Conservation (phyloP, 2,888 invertebrate species). For the Folsomia manolachei region DNA sequence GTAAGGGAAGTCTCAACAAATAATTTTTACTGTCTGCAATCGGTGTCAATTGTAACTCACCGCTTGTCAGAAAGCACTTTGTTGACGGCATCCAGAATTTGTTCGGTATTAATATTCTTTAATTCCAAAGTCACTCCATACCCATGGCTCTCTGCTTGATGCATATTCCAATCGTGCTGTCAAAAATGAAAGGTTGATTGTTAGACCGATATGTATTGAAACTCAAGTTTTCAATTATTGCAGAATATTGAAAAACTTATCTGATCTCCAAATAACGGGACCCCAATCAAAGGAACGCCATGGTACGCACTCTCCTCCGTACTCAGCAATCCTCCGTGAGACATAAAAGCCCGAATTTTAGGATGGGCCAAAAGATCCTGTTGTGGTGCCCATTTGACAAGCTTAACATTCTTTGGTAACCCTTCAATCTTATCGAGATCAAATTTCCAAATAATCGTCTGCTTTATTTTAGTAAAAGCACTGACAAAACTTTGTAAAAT, state of each 20-base stretch:
- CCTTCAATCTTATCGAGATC: conserved; percentile 63
- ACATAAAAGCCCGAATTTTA: conserved; percentile 62
- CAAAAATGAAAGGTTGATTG: too few relatives aligned
- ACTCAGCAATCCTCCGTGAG: conserved; percentile 67
- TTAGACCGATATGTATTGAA: too few relatives aligned
- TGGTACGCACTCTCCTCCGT: conserved; percentile 63
- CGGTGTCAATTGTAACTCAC: too few relatives aligned
- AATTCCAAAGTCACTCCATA: conserved; percentile 19
- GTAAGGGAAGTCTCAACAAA: too few relatives aligned
- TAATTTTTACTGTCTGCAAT: background rate
- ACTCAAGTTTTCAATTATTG: too few relatives aligned
- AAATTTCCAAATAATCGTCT: conserved; percentile 80
- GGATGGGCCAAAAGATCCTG: conserved; percentile 72
- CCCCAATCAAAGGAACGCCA: conserved; percentile 60
- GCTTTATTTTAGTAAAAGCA: conserved; percentile 72
- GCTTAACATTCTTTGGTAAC: conserved; percentile 63
- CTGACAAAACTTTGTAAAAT: conserved; percentile 67
- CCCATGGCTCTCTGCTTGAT: conserved; percentile 54
- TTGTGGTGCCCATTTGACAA: conserved; percentile 71
- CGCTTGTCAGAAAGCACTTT: conserved; percentile 5
- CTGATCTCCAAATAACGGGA: conserved; percentile 60
- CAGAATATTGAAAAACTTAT: conserved; percentile 26
- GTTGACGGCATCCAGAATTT: conserved; percentile 10
- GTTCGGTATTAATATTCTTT: conserved; percentile 3
- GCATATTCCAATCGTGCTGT: conserved; percentile 8